Evolutionary conservation across 2,888 invertebrate genomes (phyloP), one percentile per base, ranked within the genome.

Genomic region (Sarcophaga caerulescens): DNA sequence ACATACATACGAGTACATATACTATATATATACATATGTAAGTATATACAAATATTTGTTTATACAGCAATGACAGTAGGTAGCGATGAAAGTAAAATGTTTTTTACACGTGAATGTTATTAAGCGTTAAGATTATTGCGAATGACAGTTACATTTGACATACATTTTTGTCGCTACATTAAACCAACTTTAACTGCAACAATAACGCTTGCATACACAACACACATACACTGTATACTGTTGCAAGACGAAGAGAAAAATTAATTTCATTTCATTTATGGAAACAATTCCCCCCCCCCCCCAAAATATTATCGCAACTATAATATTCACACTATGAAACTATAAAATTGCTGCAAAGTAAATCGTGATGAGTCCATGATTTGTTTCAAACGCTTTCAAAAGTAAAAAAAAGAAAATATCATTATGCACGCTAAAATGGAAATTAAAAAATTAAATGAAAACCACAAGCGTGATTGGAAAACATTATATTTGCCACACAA

Each of bases 71-170:
- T 35, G 35, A 35, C 35, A 35, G 35, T 35, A 35, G 69, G 62
- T 47, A 59, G 19, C 52, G 82, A 71, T 66, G 73, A 77, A 73
- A 85, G 76, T 84, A 68, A 85, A 79, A 19, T 71, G 73, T 81
- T 25, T 85, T 77, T 47, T 70, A 69, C 77, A 74, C 73, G 86
- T 84, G 69, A 81, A 84, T 84, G 86, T 75, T 84, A 77, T 84
- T 81, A 86, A 86, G 81, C 84, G 83, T 86, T 84, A 74, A 86
- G 86, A 84, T 84, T 84, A 86, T 86, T 81, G 84, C 69, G 69
- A 86, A 84, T 86, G 86, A 86, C 86, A 86, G 84, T 70, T 86
- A 84, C 86, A 86, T 77, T 84, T 86, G 86, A 84, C 84, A 86
- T 45, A 86, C 84, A 84, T 86, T 86, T 81, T 76, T 62, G 69